These are phyloP conservation scores for Kryptolebias marmoratus DNA, from an alignment of 2,113 vertebrate species.

Conservation along the genomic window DNA sequence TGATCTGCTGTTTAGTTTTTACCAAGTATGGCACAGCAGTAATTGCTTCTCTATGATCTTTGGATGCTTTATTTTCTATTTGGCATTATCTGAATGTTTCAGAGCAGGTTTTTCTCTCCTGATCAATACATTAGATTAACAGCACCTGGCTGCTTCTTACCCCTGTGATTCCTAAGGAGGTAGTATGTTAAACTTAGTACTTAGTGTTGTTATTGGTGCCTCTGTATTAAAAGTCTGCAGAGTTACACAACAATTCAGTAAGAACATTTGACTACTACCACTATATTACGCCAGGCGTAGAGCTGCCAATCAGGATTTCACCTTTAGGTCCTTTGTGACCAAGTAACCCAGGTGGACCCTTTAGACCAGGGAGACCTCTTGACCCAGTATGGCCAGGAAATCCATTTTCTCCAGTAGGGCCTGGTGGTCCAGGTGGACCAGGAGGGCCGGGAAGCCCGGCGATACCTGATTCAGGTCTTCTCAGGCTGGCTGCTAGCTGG, in stretches of 20 bases:
- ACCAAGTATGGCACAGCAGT: no score
- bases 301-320: slow-evolving; percentile 61
- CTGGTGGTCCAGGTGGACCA: slow-evolving; percentile 84
- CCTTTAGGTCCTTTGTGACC: slow-evolving; percentile 93
- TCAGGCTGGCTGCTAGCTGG: slow-evolving; percentile 93
- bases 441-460: slow-evolving; percentile 86
- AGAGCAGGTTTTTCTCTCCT: no score
- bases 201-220: neutral
- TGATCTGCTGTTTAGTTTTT: no score
- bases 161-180: neutral
- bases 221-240: no score
- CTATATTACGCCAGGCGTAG: neutral
- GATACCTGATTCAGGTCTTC: slow-evolving; percentile 87
- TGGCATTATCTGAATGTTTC: no score
- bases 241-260: no score
- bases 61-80: no score
- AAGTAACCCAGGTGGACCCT: slow-evolving; percentile 89
- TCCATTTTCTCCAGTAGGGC: slow-evolving; percentile 88
- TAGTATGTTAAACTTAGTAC: neutral
- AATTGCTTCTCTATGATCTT: no score
- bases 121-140: no score
- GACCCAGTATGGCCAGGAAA: slow-evolving; percentile 91
- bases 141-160: neutral
- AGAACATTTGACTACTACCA: no score
- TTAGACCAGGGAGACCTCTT: slow-evolving; percentile 92